Base-by-base conservation (phyloP, 2,113 vertebrate genomes). In the Fukomys damarensis region DNA sequence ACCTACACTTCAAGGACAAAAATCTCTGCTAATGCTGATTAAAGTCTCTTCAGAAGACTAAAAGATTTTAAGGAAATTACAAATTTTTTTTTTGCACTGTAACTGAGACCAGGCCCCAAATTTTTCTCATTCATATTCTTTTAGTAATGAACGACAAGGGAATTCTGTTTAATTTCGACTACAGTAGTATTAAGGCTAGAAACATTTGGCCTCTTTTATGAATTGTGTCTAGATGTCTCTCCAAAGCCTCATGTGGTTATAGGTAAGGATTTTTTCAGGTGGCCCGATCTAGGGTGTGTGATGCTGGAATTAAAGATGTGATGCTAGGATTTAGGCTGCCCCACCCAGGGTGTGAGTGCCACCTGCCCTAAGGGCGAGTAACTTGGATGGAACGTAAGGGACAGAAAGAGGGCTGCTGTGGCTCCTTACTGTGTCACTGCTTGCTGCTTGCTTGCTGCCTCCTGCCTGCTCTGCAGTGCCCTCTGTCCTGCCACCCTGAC, bases 51-150 rank as follows among this genome's bases (percentile, higher is more conserved):
- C 35, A 58, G 70, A 93, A 94, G 46, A 63, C 86, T 43, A 54
- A 70, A 95, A 61, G 81, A 77, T 91, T 96, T 96, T 93, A 88
- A 89, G 86, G 74, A 94, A 95, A 86, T 93, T 95, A 58, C 35
- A 91, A 77, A n/a, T n/a, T 63, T 82, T 85, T 83, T 96, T 46
- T 87, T 93, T 63, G 59, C 30, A 19, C 28, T 56, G 3, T 32
- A 68, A 35, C 80, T 9, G 66, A 96, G 38, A 56, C 12, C 10
- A 58, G 52, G 28, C 38, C 76, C 14, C 54, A 80, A 81, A 70
- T 83, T 32, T 52, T 93, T 93, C 89, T 84, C 26, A 54, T n/a
- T 89, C 59, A 46, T 38, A 77, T 46, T 88, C 58, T 83, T 32
- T 95, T 68, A 90, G 68, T 59, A 61, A 77, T 70, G 87, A 97